Evolutionary conservation across 2,113 vertebrate species (phyloP), one percentile per base, ranked within the genome.

Genomic region (Passer domesticus): DNA sequence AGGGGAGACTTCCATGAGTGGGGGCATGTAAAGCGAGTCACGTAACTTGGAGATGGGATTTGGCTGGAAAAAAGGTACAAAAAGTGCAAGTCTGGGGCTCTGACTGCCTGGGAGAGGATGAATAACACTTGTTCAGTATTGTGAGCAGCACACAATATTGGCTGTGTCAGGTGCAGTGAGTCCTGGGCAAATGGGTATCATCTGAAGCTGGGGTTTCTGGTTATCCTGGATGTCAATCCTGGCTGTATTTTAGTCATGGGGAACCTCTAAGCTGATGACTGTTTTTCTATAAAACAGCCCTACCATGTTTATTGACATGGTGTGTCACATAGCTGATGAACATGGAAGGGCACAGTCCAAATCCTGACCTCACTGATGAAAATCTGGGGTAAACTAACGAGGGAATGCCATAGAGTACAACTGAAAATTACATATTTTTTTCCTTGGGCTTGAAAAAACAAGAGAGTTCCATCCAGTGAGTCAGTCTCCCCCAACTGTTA

Each of bases 401-500:
- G 63, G 63, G 87, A 85, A 90, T 53, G 92, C 59, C 55, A 3
- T 13, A 28, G 62, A 95, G n/a, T 25, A 56, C 52, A 81, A 92
- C 83, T 68, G 16, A 74, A 93, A 81, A 90, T 93, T 80, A 95
- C 70, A 31, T 77, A 2, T 37, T 90, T 94, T 95, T 94, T 95
- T 46, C 87, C 87, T 64, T 79, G 58, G 67, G 77, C 60, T 95
- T 30, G 2, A 89, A 89, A 91, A 92, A 87, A 76, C 7, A 81
- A 64, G 55, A 94, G 67, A 90, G 67, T 91, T 95, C 50, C 60
- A 79, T 89, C 31, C 72, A 94, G 72, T 95, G 92, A 95, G 72
- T 95, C 93, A 96, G 68, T 69, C 86, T 94, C 52, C 94, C 79
- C 56, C 92, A 92, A 81, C 60, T 92, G 76, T 79, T 84, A 68